Percentiles rank a stretch among this genome's conserved stretches.
phyloP scores from a whole-genome alignment of 2,888 invertebrate genomes.

The Geotrupes spiniger region DNA sequence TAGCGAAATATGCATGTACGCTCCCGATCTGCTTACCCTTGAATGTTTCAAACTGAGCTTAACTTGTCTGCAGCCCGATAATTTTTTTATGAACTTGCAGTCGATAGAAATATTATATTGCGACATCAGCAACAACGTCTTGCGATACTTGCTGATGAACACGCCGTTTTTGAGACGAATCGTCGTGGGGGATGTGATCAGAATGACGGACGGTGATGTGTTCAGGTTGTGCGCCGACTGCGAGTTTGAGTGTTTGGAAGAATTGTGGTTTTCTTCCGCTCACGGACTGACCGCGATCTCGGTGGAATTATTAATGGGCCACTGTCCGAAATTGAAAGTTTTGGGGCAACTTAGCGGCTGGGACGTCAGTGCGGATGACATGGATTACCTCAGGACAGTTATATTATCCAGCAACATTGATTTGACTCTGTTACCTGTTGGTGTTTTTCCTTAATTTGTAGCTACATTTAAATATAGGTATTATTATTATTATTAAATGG shows the following conservation, averaged over 20 bases:
- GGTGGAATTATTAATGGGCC: slow-evolving; percentile 65
- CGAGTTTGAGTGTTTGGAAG: slow-evolving; percentile 62
- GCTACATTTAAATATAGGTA: background rate
- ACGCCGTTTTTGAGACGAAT: slow-evolving; percentile 60
- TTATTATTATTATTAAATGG: background rate
- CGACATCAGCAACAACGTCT: slow-evolving; percentile 56
- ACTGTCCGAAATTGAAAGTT: slow-evolving; percentile 60
- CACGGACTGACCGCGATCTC: slow-evolving; percentile 61
- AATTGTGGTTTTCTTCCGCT: slow-evolving; percentile 68
- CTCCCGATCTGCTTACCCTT: slow-evolving; percentile 58
- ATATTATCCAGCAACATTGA: slow-evolving; percentile 65
- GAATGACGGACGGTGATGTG: slow-evolving; percentile 66
- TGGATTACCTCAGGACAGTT: slow-evolving; percentile 63
- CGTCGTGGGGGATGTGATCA: slow-evolving; percentile 64
- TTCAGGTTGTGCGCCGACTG: slow-evolving; percentile 64
- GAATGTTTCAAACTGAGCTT: slow-evolving; percentile 68
- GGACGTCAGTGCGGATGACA: slow-evolving; percentile 64
- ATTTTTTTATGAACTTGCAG: slow-evolving; percentile 59
- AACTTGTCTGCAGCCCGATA: slow-evolving; percentile 56
- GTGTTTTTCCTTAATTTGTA: slow-evolving; percentile 47
- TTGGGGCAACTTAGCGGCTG: slow-evolving; percentile 68
- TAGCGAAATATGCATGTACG: slow-evolving; percentile 36
- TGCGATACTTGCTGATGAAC: slow-evolving; percentile 62
- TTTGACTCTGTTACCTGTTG: slow-evolving; percentile 59
- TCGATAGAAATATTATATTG: slow-evolving; percentile 67